Evolutionary conservation across 2,888 invertebrate species (phyloP).

Genomic region (Eupeodes luniger): DNA sequence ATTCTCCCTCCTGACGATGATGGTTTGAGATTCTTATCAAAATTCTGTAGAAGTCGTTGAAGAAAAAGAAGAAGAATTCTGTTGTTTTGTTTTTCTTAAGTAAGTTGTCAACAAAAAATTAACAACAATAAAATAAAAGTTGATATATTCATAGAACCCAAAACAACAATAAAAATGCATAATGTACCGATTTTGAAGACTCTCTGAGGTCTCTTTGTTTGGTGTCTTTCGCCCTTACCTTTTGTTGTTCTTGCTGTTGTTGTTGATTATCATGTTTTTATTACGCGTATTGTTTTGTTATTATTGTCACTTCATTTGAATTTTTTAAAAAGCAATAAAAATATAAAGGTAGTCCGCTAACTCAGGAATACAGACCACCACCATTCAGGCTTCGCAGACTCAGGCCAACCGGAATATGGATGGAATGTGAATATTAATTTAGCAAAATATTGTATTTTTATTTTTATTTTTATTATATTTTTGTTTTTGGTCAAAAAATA

Average conservation of each 20-base stretch:
- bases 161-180: slow-evolving; percentile 50
- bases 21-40: slow-evolving; percentile 62
- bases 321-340: slow-evolving; percentile 35
- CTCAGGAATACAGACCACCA: not conserved
- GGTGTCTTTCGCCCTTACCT: slow-evolving; percentile 26
- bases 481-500: slow-evolving; percentile 17
- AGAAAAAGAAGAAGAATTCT: slow-evolving; percentile 11
- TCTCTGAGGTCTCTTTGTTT: slow-evolving; percentile 21
- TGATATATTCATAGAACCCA: slow-evolving; percentile 20
- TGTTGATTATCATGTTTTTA: slow-evolving; percentile 30
- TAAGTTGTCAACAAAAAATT: slow-evolving; percentile 54
- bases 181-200: not conserved
- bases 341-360: slow-evolving; percentile 7
- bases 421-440: slow-evolving; percentile 58
- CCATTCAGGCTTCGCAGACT: not conserved
- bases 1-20: not conserved
- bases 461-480: slow-evolving; percentile 19
- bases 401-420: slow-evolving; percentile 36
- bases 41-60: slow-evolving; percentile 61
- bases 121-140: slow-evolving; percentile 12
- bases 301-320: slow-evolving; percentile 60
- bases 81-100: slow-evolving; percentile 4
- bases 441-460: slow-evolving; percentile 35
- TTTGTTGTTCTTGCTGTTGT: slow-evolving; percentile 16
- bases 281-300: slow-evolving; percentile 30